A percentile compares a stretch with the other conserved stretches of the same genome.
Conservation (phyloP, 2,797 vertebrate genomes). For the Macropus fuliginosus region DNA sequence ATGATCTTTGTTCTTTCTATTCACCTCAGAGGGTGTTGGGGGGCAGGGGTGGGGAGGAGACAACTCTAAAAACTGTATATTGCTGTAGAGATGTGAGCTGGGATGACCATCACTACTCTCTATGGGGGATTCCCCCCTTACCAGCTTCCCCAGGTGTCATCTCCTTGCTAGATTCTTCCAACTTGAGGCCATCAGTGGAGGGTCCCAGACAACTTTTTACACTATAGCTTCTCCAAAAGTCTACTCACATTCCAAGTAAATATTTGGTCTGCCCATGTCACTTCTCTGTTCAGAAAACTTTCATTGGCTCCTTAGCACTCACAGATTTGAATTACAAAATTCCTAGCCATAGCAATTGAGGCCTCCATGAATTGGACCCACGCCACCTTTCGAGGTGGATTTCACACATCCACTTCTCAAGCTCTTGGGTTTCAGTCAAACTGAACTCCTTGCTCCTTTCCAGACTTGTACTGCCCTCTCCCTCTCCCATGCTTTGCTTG, state of each 20-base stretch:
- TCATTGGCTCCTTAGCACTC: not conserved
- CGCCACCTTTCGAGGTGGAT: not conserved
- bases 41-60: not conserved
- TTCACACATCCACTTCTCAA: not conserved
- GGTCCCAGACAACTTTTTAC: too few relatives aligned
- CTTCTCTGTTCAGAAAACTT: not conserved
- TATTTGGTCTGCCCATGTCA: not conserved
- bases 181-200: conserved; percentile 2
- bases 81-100: conserved; percentile 5
- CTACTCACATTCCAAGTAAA: too few relatives aligned
- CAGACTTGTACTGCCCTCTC: not conserved
- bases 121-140: too few relatives aligned
- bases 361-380: not conserved
- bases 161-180: not conserved
- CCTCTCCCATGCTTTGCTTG: not conserved
- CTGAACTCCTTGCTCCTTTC: not conserved
- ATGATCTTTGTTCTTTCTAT: not conserved
- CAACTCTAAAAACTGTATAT: not conserved
- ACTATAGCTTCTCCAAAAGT: too few relatives aligned
- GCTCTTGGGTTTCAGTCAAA: not conserved
- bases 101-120: conserved; percentile 30
- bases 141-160: not conserved
- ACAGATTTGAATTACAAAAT: not conserved
- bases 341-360: not conserved
- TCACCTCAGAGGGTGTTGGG: not conserved